These are phyloP conservation scores for Anguilla obscura DNA, from an alignment of 2,797 vertebrate species.

Conservation along the genomic window DNA sequence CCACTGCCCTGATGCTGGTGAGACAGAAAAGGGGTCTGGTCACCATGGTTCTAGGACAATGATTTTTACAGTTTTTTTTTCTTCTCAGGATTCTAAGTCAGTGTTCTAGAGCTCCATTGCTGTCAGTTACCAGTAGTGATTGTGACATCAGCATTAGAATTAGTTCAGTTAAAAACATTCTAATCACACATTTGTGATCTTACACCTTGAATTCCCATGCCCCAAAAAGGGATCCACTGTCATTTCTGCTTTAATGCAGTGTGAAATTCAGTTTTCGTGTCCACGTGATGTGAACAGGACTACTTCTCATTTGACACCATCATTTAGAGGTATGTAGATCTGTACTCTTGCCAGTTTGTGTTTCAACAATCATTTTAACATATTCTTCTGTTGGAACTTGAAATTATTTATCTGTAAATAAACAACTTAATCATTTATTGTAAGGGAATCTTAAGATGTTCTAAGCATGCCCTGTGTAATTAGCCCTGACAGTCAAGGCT, in stretches of 20 bases:
- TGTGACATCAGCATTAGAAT: too few species aligned
- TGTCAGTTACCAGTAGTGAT: too few species aligned
- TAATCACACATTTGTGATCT: too few species aligned
- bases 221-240: background rate
- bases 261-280: background rate
- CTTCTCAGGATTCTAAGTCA: too few species aligned
- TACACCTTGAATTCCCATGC: background rate
- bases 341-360: background rate
- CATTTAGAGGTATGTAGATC: background rate
- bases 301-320: background rate
- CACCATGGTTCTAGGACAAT: too few species aligned
- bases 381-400: background rate
- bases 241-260: background rate
- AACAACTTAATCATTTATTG: background rate
- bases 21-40: background rate
- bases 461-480: background rate
- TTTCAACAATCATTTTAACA: background rate
- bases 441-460: background rate
- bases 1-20: conserved; percentile 77
- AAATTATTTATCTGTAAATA: background rate
- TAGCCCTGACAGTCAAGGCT: background rate
- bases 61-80: too few species aligned
- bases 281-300: background rate
- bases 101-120: too few species aligned
- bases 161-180: too few species aligned